phyloP scores from a whole-genome alignment of 1,140 invertebrate species.

The Eciton burchellii region DNA sequence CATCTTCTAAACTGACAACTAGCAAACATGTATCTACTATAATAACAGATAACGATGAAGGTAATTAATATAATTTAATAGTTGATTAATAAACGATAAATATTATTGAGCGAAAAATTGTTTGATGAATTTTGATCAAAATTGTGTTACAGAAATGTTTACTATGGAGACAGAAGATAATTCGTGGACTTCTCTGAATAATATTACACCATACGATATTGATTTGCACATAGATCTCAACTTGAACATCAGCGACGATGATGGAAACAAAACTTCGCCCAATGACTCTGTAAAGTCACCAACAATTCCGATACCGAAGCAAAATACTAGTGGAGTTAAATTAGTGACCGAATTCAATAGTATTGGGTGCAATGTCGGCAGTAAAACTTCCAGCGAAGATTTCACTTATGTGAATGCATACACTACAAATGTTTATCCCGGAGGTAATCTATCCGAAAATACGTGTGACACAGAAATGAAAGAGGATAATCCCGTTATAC shows the following conservation, averaged over 20 bases:
- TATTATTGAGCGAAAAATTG: background rate
- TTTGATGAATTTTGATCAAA: constrained; percentile 27
- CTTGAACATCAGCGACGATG: constrained; percentile 80
- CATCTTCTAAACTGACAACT: constrained; percentile 68
- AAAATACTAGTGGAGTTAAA: constrained; percentile 80
- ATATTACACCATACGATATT: constrained; percentile 66
- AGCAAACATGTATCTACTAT: constrained; percentile 34
- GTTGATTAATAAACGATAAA: background rate
- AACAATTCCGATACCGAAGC: constrained; percentile 87
- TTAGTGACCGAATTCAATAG: constrained; percentile 86
- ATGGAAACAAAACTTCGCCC: constrained; percentile 74
- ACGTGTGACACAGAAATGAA: constrained; percentile 12
- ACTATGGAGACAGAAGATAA: constrained; percentile 87
- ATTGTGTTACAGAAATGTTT: constrained; percentile 84
- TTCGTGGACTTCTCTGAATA: constrained; percentile 68
- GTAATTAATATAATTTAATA: constrained; percentile 29
- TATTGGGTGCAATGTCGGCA: constrained; percentile 88
- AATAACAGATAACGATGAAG: constrained; percentile 79
- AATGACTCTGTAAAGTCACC: constrained; percentile 84
- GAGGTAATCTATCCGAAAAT: constrained; percentile 56
- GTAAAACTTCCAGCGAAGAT: constrained; percentile 85
- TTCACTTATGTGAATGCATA: constrained; percentile 50
- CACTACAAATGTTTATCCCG: constrained; percentile 26
- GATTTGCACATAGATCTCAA: constrained; percentile 77
- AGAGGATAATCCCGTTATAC: constrained; percentile 55